Evolutionary conservation across 2,888 invertebrate genomes (phyloP), one percentile per base, ranked within the genome.

Genomic region (Polydrusus cervinus): DNA sequence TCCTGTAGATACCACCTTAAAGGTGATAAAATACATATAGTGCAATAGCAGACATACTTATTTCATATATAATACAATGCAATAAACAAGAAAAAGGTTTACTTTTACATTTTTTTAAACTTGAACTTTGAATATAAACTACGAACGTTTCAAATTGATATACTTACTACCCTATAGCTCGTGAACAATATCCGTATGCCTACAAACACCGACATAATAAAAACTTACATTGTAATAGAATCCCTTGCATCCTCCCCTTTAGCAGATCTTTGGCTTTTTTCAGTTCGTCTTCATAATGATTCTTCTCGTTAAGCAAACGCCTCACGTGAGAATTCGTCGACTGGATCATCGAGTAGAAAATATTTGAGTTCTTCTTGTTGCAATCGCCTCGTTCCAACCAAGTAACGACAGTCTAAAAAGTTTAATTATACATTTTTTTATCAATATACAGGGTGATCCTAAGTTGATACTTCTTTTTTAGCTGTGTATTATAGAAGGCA

Each of bases 321-420:
- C 97, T 91, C 8, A 97, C 94, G 84, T 98, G 97, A 0, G 97
- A 94, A 88, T 98, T 97, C 0, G 96, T 96, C 30, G 95, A 95
- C 88, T 98, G 97, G 77, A 98, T 95, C 96, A 98, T 96, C 8
- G 97, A 95, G 87, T 98, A 98, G 88, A 98, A 98, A 51, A 93
- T 93, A 84, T 95, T 97, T 1, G 96, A 92, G 86, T 96, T 97
- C 76, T 95, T 92, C 86, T 97, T 97, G 60, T 91, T 95, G 85
- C 97, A 97, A 86, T 98, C 97, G 0, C 98, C 98, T 11, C 97
- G 91, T 84, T 98, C 97, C 80, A 98, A 86, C 98, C 98, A 98
- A 0, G 95, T 93, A 45, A 96, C 91, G 34, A 98, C 92, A 25
- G 16, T 14, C 55, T 45, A 57, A 49, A 38, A 55, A 43, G n/a